Conservation (phyloP, 2,113 vertebrate species). For the Pandion haliaetus region DNA sequence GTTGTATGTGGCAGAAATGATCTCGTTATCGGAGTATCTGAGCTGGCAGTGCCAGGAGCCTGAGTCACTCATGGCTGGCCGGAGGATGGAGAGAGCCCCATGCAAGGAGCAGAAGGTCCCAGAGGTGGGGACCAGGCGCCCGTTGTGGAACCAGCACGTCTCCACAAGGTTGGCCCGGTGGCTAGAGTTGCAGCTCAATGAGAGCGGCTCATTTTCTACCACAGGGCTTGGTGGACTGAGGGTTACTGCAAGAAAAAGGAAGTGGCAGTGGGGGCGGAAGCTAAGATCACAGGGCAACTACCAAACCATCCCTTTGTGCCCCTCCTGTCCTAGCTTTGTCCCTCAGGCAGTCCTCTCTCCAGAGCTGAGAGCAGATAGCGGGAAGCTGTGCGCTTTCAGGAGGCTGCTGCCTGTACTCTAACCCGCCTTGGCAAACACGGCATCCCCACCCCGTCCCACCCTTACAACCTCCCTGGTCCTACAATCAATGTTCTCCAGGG, state of each 20-base stretch:
- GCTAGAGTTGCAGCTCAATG: slow-evolving; percentile 72
- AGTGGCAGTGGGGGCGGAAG: not conserved
- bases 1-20: slow-evolving; percentile 6
- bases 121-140: not conserved
- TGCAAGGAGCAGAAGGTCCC: not conserved
- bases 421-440: not conserved
- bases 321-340: not conserved
- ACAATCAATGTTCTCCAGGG: not conserved
- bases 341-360: not conserved
- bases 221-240: slow-evolving; percentile 30
- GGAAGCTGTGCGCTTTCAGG: not conserved
- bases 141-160: slow-evolving; percentile 50
- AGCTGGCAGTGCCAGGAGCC: slow-evolving; percentile 72
- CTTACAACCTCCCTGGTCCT: not conserved
- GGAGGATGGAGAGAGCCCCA: not conserved
- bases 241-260: slow-evolving; percentile 45
- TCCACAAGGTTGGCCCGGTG: slow-evolving; percentile 54
- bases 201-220: not conserved
- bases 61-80: not conserved
- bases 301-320: not conserved
- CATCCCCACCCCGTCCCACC: not conserved
- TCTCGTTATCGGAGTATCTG: slow-evolving; percentile 61
- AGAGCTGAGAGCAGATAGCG: not conserved
- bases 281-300: no score
- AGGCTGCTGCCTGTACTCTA: not conserved